Evolutionary conservation across 2,113 vertebrate genomes (phyloP).

Genomic region (Ranitomeya variabilis): DNA sequence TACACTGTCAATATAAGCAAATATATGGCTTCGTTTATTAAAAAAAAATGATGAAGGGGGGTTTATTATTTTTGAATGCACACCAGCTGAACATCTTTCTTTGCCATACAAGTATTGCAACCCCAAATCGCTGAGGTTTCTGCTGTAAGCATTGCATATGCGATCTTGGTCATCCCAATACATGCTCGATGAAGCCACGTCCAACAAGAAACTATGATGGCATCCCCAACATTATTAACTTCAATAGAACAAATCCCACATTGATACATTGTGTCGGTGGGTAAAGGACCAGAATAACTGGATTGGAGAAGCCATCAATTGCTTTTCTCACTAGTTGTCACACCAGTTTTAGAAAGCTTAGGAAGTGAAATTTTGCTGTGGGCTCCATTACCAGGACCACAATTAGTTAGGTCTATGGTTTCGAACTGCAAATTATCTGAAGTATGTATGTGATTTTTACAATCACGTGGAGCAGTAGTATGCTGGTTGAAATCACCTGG

Average conservation of each 20-base stretch:
- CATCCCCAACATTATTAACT: slow-evolving; percentile 84
- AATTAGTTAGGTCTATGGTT: slow-evolving; percentile 69
- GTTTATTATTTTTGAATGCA: slow-evolving; percentile 67
- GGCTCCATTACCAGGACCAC: slow-evolving; percentile 71
- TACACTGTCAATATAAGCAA: background rate
- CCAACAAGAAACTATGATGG: slow-evolving; percentile 83
- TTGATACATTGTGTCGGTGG: slow-evolving; percentile 75
- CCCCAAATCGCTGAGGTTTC: slow-evolving; percentile 82
- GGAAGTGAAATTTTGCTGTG: slow-evolving; percentile 68
- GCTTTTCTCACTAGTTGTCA: slow-evolving; percentile 68
- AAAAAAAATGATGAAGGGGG: slow-evolving; percentile 62
- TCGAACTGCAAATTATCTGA: slow-evolving; percentile 69
- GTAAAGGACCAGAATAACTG: slow-evolving; percentile 66
- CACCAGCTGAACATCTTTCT: slow-evolving; percentile 77
- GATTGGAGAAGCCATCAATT: slow-evolving; percentile 70
- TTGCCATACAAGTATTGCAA: slow-evolving; percentile 83
- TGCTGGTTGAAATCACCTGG: slow-evolving; percentile 72
- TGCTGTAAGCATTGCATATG: slow-evolving; percentile 80
- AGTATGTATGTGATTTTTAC: slow-evolving; percentile 62
- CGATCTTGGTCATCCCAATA: slow-evolving; percentile 86
- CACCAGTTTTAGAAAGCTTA: slow-evolving; percentile 64
- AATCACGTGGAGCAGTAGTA: slow-evolving; percentile 65
- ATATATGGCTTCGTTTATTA: background rate
- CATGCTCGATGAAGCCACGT: slow-evolving; percentile 86
- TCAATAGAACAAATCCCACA: slow-evolving; percentile 83